Base-by-base conservation (phyloP, 2,113 vertebrate species). In the Seriola quinqueradiata region DNA sequence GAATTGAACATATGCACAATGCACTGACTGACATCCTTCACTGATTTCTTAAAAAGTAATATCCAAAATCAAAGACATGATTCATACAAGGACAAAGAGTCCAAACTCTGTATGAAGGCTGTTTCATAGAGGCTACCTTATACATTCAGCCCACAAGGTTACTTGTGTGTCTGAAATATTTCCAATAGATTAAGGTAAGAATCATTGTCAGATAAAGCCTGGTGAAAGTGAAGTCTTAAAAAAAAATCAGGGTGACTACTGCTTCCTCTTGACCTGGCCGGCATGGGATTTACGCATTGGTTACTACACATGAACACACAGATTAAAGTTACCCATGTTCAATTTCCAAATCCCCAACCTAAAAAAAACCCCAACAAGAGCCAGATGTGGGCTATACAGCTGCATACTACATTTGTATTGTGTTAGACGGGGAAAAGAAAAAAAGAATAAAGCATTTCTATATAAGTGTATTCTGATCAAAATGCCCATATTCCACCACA, bases 101-200 rank as follows among this genome's bases (percentile, higher is more conserved):
- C 57, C 21, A 66, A 65, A 88, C 57, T 71, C 54, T 67, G 68
- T 74, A 58, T 77, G 32, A 59, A 61, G 46, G 25, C 69, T 65
- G 25, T 52, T 16, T 63, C 64, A 86, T 42, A 63, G 48, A 70
- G 40, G 38, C 52, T 5, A 19, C 50, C 79, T 91, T 80, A 88
- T 72, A 65, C 78, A 86, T 75, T 80, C 68, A 72, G 19, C 46
- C 40, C 21, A 79, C 81, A 82, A 86, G 80, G 77, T 84, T 70
- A 71, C 25, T 54, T 25, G 28, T 32, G 19, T 73, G 64, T 17
- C 67, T 81, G 67, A 79, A 69, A 79, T 60, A 69, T 76, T 68
- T 72, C 75, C 75, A 76, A 21, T 68, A 82, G 44, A 70, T 81
- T 74, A 76, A 61, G 40, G 38, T 80, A 25, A 67, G 8, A 74